Conservation (phyloP, 2,113 vertebrate species). For the Caranx melampygus region DNA sequence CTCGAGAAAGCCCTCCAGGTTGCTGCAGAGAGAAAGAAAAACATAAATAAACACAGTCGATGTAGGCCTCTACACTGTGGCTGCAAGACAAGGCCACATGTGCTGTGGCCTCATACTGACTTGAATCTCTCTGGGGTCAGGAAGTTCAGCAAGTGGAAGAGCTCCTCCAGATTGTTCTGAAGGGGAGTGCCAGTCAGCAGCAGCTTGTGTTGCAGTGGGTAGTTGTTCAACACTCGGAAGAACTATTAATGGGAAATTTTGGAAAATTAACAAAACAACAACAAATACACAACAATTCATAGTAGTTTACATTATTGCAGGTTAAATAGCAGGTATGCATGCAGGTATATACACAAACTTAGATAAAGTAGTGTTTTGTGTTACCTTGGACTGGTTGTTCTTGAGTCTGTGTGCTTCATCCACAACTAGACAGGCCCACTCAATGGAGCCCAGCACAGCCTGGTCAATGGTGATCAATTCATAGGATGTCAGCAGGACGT, state of each 20-base stretch:
- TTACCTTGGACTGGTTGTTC: slow-evolving; percentile 98
- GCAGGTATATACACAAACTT: neutral
- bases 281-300: neutral
- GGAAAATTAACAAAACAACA: neutral
- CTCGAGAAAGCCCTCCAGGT: slow-evolving; percentile 96
- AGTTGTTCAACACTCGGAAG: slow-evolving; percentile 96
- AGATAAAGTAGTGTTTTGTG: neutral
- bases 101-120: slow-evolving; percentile 79
- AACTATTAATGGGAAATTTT: slow-evolving; percentile 83
- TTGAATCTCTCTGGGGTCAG: slow-evolving; percentile 96
- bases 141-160: slow-evolving; percentile 98
- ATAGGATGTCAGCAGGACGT: slow-evolving; percentile 94
- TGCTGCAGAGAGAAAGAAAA: slow-evolving; percentile 80
- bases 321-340: neutral
- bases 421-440: slow-evolving; percentile 97
- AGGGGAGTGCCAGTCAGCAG: slow-evolving; percentile 96
- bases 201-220: slow-evolving; percentile 96
- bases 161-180: slow-evolving; percentile 97
- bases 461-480: slow-evolving; percentile 97
- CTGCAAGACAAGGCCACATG: neutral
- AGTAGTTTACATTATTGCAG: neutral
- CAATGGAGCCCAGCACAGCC: slow-evolving; percentile 95
- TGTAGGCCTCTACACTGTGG: neutral
- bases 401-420: slow-evolving; percentile 98
- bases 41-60: neutral